Conservation (phyloP, 2,113 vertebrate species). For the Triplophysa siluroides region DNA sequence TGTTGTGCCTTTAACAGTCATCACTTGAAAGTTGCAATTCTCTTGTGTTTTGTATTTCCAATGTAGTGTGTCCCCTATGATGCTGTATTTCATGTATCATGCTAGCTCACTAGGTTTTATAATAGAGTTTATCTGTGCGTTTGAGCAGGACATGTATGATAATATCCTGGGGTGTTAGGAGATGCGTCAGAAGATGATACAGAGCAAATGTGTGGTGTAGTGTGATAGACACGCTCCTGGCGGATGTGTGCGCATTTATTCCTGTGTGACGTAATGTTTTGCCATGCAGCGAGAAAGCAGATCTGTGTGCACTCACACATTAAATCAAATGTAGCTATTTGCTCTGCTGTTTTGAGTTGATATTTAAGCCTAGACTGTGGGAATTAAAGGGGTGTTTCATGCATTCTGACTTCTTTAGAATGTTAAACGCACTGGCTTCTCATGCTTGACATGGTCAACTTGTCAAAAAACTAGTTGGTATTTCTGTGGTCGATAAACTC, state of each 20-base stretch:
- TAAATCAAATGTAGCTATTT: slow-evolving; percentile 19
- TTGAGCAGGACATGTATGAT: background rate
- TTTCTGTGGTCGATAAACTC: too few relatives aligned
- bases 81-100: too few relatives aligned
- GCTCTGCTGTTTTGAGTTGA: background rate
- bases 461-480: too few relatives aligned
- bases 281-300: background rate
- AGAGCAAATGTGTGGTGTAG: background rate
- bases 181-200: background rate
- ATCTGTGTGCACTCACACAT: background rate
- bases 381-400: background rate
- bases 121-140: background rate
- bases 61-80: too few relatives aligned
- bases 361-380: background rate
- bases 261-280: background rate
- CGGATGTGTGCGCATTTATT: background rate
- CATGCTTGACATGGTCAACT: too few relatives aligned
- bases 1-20: too few relatives aligned
- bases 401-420: too few relatives aligned
- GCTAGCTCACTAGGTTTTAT: too few relatives aligned
- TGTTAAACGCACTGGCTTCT: too few relatives aligned
- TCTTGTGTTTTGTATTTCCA: too few relatives aligned
- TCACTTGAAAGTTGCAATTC: too few relatives aligned
- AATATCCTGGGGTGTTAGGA: background rate
- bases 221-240: background rate